Evolutionary conservation across 2,797 vertebrate species (phyloP).

Genomic region (Champsocephalus esox): DNA sequence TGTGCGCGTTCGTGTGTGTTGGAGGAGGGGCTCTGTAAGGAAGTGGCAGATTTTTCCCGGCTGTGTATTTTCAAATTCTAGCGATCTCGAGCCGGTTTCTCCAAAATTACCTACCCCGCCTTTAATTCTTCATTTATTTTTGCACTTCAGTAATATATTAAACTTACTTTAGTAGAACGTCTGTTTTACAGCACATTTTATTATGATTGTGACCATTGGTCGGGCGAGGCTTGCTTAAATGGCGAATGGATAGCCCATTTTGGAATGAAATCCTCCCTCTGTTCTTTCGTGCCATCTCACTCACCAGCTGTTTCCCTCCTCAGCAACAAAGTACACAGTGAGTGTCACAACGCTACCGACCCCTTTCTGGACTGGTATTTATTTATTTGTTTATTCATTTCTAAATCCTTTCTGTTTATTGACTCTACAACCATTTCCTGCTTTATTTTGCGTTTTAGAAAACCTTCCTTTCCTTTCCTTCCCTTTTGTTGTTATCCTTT

Average conservation of each 20-base stretch:
- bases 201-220: neutral
- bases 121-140: neutral
- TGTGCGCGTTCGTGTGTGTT: too few species aligned
- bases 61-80: too few species aligned
- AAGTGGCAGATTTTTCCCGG: too few species aligned
- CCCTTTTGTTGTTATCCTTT: conserved; percentile 47
- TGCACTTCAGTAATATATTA: conserved; percentile 8
- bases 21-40: too few species aligned
- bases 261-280: conserved; percentile 77
- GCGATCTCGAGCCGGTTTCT: too few species aligned
- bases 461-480: conserved; percentile 49
- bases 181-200: neutral
- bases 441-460: conserved; percentile 69
- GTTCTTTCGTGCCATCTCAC: conserved; percentile 81
- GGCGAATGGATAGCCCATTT: conserved; percentile 54
- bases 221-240: conserved; percentile 3
- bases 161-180: neutral
- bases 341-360: conserved; percentile 86
- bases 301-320: conserved; percentile 88
- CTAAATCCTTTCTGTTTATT: conserved; percentile 71
- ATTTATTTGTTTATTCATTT: conserved; percentile 86
- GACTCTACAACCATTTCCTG: conserved; percentile 69
- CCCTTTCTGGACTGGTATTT: conserved; percentile 91
- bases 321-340: conserved; percentile 89
- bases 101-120: too few species aligned